Conservation (phyloP, 2,888 invertebrate species). For the Drosophila histrio region DNA sequence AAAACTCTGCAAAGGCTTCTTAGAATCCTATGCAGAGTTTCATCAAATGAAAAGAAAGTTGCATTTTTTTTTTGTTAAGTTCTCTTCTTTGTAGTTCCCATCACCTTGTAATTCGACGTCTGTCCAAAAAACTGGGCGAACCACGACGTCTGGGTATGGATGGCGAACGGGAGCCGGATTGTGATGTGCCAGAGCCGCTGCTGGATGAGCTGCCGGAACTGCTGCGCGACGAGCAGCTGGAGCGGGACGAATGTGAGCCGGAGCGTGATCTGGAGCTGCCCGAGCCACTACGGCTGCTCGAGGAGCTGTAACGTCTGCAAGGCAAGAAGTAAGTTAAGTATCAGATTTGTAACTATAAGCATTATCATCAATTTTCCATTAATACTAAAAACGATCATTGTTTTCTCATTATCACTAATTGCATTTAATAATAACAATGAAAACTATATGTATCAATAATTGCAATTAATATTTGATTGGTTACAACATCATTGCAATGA, state of each 20-base stretch:
- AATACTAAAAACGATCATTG: no score
- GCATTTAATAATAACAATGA: no score
- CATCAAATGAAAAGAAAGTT: neutral
- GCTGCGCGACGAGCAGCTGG: conserved; percentile 82
- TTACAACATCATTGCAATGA: no score
- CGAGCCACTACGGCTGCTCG: conserved; percentile 80
- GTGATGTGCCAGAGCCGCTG: conserved; percentile 79
- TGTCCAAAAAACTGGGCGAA: conserved; percentile 96
- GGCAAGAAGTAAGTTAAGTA: neutral
- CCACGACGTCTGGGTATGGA: conserved; percentile 96
- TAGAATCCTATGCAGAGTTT: neutral
- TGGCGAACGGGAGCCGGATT: conserved; percentile 89
- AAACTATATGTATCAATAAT: no score
- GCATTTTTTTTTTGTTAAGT: neutral
- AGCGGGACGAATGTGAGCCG: conserved; percentile 82
- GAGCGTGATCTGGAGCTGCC: conserved; percentile 82
- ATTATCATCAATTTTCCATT: no score
- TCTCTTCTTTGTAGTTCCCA: neutral
- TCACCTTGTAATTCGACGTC: conserved; percentile 97
- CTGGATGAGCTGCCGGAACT: conserved; percentile 82
- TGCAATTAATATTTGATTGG: no score
- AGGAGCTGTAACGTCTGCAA: conserved; percentile 80
- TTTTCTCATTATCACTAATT: no score
- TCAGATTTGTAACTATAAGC: no score
- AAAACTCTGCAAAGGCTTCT: conserved; percentile 7